Percentiles rank a stretch among this genome's conserved stretches.
Evolutionary conservation across 2,113 vertebrate species (phyloP).

Genomic region (Ptyas mucosa): DNA sequence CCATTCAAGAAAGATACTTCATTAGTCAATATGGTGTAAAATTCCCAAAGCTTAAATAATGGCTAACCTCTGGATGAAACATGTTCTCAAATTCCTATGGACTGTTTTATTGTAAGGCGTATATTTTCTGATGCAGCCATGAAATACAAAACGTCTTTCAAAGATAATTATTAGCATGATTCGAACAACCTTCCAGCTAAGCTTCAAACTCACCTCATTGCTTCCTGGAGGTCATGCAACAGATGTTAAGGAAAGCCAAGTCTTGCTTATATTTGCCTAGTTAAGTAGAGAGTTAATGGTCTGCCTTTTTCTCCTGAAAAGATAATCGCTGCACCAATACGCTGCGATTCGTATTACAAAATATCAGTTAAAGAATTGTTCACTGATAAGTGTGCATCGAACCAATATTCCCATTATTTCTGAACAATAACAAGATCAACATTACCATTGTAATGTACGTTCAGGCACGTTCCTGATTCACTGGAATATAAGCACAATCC

Average conservation of each 20-base stretch:
- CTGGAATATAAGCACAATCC: not conserved
- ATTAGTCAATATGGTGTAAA: not conserved
- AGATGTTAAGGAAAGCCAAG: not conserved
- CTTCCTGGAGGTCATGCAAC: slow-evolving; percentile 30
- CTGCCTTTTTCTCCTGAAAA: not conserved
- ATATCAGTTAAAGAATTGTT: not conserved
- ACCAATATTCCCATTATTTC: not conserved
- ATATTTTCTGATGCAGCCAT: not conserved
- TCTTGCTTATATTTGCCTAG: not conserved
- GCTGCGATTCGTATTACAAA: not conserved
- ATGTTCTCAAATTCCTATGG: not conserved
- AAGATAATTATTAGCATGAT: not conserved
- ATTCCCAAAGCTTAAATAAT: not conserved
- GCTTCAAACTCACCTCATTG: not conserved
- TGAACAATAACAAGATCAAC: not conserved
- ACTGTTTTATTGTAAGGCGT: not conserved
- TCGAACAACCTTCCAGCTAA: not conserved
- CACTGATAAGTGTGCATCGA: not conserved
- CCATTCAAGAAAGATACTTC: not conserved
- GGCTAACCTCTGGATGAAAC: not conserved
- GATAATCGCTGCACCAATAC: not conserved
- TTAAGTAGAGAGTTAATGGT: slow-evolving; percentile 4
- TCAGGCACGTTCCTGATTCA: not conserved
- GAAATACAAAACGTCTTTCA: not conserved
- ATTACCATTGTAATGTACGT: too few relatives aligned